Percentiles rank a stretch among this genome's conserved stretches.
Conservation (phyloP, 2,888 invertebrate species). For the Lochmaea capreae region DNA sequence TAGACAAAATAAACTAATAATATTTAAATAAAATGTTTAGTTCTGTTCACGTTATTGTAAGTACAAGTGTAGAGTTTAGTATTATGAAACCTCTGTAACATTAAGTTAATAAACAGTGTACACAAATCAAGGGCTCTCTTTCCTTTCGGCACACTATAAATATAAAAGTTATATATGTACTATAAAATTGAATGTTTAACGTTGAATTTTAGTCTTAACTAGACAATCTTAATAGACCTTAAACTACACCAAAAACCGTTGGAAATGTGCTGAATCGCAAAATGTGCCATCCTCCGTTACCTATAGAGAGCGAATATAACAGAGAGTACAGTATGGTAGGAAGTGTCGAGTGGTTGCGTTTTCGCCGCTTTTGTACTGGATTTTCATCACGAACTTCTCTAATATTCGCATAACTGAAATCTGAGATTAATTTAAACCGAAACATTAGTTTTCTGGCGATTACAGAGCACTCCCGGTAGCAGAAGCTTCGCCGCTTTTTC, state of each 20-base stretch:
- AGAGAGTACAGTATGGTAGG: background rate
- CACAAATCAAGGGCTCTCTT: no score
- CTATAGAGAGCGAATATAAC: conserved; percentile 2
- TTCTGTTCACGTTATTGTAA: no score
- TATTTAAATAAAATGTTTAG: no score
- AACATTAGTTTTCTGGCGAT: conserved; percentile 18
- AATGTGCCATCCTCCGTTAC: background rate
- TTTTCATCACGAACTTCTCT: conserved; percentile 30
- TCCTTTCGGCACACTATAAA: no score
- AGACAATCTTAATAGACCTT: background rate
- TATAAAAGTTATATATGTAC: no score
- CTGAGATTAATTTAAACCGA: conserved; percentile 20
- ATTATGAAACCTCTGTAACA: no score
- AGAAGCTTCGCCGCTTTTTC: background rate
- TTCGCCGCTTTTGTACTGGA: conserved; percentile 10
- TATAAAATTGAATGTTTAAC: no score
- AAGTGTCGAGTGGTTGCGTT: conserved; percentile 13
- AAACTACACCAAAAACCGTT: background rate
- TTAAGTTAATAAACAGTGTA: no score
- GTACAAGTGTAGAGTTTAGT: no score
- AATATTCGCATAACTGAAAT: conserved; percentile 28
- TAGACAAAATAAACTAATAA: no score
- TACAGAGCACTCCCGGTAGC: background rate
- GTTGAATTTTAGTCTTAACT: no score
- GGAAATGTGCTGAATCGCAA: background rate